Evolutionary conservation across 2,113 vertebrate genomes (phyloP), one percentile per base, ranked within the genome.

Genomic region (Herpetotheres cachinnans): DNA sequence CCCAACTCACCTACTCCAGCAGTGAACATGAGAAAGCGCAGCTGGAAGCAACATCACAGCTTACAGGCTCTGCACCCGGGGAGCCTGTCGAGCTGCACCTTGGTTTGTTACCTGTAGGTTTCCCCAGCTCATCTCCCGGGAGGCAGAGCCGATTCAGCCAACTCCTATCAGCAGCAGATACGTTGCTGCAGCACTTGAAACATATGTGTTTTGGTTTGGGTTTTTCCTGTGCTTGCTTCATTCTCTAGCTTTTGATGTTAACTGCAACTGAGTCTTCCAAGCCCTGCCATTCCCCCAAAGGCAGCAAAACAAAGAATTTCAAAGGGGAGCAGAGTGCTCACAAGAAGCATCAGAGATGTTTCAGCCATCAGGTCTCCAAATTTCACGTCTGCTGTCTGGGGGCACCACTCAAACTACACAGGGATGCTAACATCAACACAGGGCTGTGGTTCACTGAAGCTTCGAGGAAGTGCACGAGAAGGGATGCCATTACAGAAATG

Each of bases 391-490:
- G 0, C 54, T 34, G 59, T 11, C 50, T 9, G 15, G 58, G 72
- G 49, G n/a, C 63, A 84, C 55, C 24, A 10, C 55, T 55, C 63
- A 7, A 32, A 14, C 42, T 18, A 18, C 73, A 13, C 34, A 6
- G 44, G 32, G 50, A 46, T 58, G 44, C 25, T 2, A 6, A n/a
- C 12, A 29, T 13, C 11, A 2, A 6, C 1, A 0, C 8, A 15
- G 36, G 32, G 30, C 67, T 22, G 30, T 17, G 25, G 11, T 12
- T 19, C 36, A 18, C n/a, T 42, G 36, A 20, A 27, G 32, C 70
- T 55, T 15, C 4, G 1, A 29, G 27, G 17, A 27, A 62, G 30
- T 1, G 2, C 22, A 36, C 1, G 0, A 58, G n/a, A 52, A 63
- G 26, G 13, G 27, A 29, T 71, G 27, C 7, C 19, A 6, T n/a